Evolutionary conservation across 2,797 vertebrate genomes (phyloP), one percentile per base, ranked within the genome.

Genomic region (Pseudocheirus occidentalis): DNA sequence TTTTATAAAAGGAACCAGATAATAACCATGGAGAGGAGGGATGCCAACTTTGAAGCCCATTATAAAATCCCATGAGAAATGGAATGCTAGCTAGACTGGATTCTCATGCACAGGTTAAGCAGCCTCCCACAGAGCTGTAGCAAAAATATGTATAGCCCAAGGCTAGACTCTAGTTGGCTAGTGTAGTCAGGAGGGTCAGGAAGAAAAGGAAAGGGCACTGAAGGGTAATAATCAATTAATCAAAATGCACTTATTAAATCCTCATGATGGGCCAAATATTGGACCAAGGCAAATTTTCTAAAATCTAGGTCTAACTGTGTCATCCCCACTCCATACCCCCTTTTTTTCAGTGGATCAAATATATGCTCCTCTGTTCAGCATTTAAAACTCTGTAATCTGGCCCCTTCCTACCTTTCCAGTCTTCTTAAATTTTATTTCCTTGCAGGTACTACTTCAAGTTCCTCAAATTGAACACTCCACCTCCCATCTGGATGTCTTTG

Each of bases 1-100:
- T 87, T 98, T 97, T 97, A 96, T 97, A 98, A 96, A 96, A 98
- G 95, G 97, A 95, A 97, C 95, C 92, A 96, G 93, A 57, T 98
- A 94, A 55, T 95, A 98, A 95, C 93, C 90, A 92, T n/a, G 91
- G 95, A 97, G 94, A 96, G 93, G 89, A 97, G 93, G 97, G 91
- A 95, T 3, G 6, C 95, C 92, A 97, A 95, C 95, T 95, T 97
- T 40, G 55, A 93, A 98, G 97, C 93, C 87, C 90, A 95, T 97
- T 98, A 97, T 96, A 96, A 96, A 97, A 98, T 94, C 89, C 95
- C 95, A 95, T 24, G 55, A 95, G 94, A 95, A 94, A 96, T 92
- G 55, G 96, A 96, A 91, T 87, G 92, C 52, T 50, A 66, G 91
- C 14, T 54, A 94, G 93, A 56, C n/a, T 53, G 16, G 29, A 58